A percentile compares a stretch with the other conserved stretches of the same genome.
Evolutionary conservation across 2,113 vertebrate species (phyloP).

Genomic region (Corydoras maculifer): DNA sequence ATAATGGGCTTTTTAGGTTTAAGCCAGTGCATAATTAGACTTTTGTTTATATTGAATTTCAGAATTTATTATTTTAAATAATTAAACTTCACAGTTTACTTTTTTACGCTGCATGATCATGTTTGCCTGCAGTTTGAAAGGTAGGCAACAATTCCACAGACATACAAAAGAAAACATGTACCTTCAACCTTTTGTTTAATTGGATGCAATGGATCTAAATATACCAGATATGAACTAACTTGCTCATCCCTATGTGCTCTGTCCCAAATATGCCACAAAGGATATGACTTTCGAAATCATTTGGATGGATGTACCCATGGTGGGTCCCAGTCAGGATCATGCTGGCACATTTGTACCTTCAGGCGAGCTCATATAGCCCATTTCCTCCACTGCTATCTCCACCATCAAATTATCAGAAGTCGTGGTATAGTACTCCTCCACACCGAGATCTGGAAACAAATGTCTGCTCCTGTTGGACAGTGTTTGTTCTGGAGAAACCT

Average conservation of each 20-base stretch:
- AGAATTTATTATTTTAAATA: not conserved
- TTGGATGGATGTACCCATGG: conserved; percentile 49
- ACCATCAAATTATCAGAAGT: conserved; percentile 44
- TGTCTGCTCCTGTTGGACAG: conserved; percentile 31
- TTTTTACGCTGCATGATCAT: too few relatives aligned
- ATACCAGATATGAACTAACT: not conserved
- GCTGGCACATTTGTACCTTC: conserved; percentile 53
- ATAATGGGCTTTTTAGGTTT: too few relatives aligned
- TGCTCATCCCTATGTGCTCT: conserved; percentile 36
- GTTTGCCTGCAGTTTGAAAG: too few relatives aligned
- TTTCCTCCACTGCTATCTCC: conserved; percentile 19
- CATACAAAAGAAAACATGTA: not conserved
- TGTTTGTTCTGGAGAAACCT: conserved; percentile 30
- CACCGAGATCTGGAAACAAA: conserved; percentile 21
- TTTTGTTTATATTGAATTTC: too few relatives aligned
- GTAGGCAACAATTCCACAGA: too few relatives aligned
- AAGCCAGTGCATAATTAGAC: too few relatives aligned
- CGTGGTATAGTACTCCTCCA: conserved; percentile 39
- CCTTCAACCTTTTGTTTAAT: conserved; percentile 13
- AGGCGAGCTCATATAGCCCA: conserved; percentile 44
- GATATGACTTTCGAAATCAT: conserved; percentile 51
- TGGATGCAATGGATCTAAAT: not conserved
- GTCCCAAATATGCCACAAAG: conserved; percentile 56
- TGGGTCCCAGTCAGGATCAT: conserved; percentile 52
- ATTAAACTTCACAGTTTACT: too few relatives aligned